Evolutionary conservation across 2,888 invertebrate species (phyloP).

Genomic region (Lottia scabra): DNA sequence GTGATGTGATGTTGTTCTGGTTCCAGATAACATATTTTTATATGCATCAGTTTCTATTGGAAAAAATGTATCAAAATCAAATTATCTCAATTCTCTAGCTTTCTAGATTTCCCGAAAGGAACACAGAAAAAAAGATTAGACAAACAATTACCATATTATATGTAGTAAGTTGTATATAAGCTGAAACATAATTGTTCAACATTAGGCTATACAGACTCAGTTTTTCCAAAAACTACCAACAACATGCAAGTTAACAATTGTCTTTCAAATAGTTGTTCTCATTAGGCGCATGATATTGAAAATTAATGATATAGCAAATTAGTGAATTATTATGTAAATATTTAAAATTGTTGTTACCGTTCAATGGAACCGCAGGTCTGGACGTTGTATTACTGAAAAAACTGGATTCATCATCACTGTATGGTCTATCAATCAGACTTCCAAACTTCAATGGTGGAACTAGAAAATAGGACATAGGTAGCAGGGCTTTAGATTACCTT

Average conservation of each 20-base stretch:
- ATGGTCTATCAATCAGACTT: constrained; percentile 53
- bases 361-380: constrained; percentile 51
- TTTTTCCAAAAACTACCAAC: too few species aligned
- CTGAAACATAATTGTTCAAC: too few species aligned
- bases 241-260: too few species aligned
- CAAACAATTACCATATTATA: too few species aligned
- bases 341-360: constrained; percentile 38
- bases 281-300: too few species aligned
- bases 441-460: constrained; percentile 60
- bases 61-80: background rate
- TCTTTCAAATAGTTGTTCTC: background rate
- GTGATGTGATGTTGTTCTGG: constrained; percentile 22
- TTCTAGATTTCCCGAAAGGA: too few species aligned
- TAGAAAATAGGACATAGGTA: constrained; percentile 21
- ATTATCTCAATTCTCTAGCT: background rate
- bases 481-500: too few species aligned
- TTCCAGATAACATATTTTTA: constrained; percentile 52
- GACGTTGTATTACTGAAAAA: constrained; percentile 45
- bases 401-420: constrained; percentile 59
- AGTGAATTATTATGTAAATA: background rate
- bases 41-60: constrained; percentile 57
- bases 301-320: too few species aligned
- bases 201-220: too few species aligned
- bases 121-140: too few species aligned
- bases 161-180: too few species aligned